Evolutionary conservation across 2,888 invertebrate genomes (phyloP).

Genomic region (Erpobdella octoculata): DNA sequence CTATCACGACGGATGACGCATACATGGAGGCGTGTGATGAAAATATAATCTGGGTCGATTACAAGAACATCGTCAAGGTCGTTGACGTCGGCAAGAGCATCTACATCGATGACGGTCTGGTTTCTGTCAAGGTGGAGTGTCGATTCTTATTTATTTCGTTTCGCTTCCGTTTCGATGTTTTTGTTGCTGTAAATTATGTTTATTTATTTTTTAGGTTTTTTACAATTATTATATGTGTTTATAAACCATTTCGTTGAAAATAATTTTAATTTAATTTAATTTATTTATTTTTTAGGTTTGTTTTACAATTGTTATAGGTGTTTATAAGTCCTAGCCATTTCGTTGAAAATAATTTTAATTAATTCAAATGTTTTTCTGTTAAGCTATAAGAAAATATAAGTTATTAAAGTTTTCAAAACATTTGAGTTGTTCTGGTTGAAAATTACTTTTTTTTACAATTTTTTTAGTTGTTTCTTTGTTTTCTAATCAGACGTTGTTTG

Average conservation of each 20-base stretch:
- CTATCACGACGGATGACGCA: slow-evolving; percentile 67
- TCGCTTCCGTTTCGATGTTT: background rate
- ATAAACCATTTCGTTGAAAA: too few relatives aligned
- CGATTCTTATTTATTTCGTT: background rate
- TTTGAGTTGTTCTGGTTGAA: background rate
- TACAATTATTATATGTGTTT: too few relatives aligned
- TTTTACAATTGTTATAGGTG: too few relatives aligned
- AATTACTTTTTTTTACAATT: background rate
- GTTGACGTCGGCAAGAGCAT: slow-evolving; percentile 69
- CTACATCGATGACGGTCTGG: slow-evolving; percentile 91
- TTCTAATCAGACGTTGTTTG: background rate
- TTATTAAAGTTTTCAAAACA: background rate
- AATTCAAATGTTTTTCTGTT: too few relatives aligned
- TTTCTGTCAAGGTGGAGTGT: slow-evolving; percentile 71
- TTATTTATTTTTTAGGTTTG: too few relatives aligned
- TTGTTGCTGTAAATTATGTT: background rate
- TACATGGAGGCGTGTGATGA: slow-evolving; percentile 71
- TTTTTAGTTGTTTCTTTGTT: background rate
- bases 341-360: too few relatives aligned
- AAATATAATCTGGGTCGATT: slow-evolving; percentile 74
- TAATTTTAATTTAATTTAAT: too few relatives aligned
- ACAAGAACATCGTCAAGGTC: slow-evolving; percentile 85
- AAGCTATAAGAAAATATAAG: too few relatives aligned
- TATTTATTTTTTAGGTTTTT: background rate
- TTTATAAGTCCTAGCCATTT: too few relatives aligned